Evolutionary conservation across 2,113 vertebrate species (phyloP).

Genomic region (Myiopsitta monachus): DNA sequence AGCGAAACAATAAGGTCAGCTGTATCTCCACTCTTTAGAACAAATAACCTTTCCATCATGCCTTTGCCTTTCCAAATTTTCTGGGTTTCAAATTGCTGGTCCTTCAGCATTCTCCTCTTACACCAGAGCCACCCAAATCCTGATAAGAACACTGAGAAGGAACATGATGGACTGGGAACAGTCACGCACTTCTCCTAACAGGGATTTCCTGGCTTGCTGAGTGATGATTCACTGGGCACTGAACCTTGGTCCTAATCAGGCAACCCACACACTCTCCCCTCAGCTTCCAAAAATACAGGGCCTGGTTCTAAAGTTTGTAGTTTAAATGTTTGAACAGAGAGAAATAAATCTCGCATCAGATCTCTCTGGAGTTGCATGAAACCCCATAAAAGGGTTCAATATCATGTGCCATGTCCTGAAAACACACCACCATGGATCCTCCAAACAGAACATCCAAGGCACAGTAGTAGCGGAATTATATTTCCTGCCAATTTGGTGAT

Average conservation of each 20-base stretch:
- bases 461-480: background rate
- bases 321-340: background rate
- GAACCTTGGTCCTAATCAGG: background rate
- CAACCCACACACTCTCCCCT: background rate
- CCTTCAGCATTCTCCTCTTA: background rate
- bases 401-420: background rate
- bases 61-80: background rate
- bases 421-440: background rate
- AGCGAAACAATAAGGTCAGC: background rate
- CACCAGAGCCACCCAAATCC: background rate
- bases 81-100: background rate
- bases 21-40: background rate
- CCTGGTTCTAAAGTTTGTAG: background rate
- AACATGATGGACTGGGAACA: slow-evolving; percentile 46
- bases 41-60: background rate
- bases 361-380: background rate
- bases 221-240: background rate
- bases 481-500: background rate
- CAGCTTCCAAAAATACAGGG: background rate
- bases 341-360: background rate
- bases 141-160: slow-evolving; percentile 27
- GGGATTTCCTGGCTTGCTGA: slow-evolving; percentile 17
- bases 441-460: background rate
- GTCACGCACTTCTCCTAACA: slow-evolving; percentile 28
- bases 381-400: background rate